Evolutionary conservation across 2,113 vertebrate genomes (phyloP).

Genomic region (Ailuropoda melanoleuca): DNA sequence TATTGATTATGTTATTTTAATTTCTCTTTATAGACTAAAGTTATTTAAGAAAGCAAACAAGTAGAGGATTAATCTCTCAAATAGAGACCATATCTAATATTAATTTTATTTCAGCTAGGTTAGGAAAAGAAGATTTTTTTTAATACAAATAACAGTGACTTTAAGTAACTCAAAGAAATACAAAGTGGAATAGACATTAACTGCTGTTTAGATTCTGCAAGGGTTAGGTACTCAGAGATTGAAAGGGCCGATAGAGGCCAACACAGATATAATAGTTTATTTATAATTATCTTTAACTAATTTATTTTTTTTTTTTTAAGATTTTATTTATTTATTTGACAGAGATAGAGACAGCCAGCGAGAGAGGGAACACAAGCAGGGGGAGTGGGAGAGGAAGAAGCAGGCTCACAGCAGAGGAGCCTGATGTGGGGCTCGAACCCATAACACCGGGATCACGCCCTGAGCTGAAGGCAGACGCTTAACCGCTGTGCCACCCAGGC

Average conservation of each 20-base stretch:
- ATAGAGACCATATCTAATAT: background rate
- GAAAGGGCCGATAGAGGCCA: background rate
- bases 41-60: background rate
- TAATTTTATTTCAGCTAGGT: background rate
- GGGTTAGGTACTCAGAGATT: background rate
- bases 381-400: too few relatives aligned
- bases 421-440: too few relatives aligned
- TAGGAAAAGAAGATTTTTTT: background rate
- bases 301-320: too few relatives aligned
- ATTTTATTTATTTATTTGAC: too few relatives aligned
- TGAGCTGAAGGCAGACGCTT: too few relatives aligned
- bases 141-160: background rate
- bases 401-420: too few relatives aligned
- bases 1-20: background rate
- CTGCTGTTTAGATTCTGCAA: background rate
- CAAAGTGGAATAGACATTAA: background rate
- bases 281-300: background rate
- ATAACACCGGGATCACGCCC: too few relatives aligned
- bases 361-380: too few relatives aligned
- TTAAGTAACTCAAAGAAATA: constrained; percentile 1
- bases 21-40: background rate
- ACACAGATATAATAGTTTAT: background rate
- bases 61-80: background rate
- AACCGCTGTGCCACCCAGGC: too few relatives aligned
- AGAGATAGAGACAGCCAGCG: too few relatives aligned